phyloP scores from a whole-genome alignment of 1,140 invertebrate genomes.

The Zophobas morio region DNA sequence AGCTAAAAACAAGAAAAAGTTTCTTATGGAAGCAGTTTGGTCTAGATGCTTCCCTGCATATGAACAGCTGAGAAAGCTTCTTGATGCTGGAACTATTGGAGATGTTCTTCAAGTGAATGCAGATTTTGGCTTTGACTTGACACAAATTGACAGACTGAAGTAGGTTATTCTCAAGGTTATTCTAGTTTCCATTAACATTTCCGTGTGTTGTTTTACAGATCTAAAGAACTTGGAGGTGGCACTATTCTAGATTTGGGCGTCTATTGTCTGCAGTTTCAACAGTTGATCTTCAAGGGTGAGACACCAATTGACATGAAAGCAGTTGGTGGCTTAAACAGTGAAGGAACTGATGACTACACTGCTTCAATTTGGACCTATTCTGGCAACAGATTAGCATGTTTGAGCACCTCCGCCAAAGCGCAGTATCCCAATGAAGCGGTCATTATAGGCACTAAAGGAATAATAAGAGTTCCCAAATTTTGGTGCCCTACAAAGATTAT shows the following conservation, averaged over 20 bases:
- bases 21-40: constrained; percentile 92
- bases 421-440: constrained; percentile 76
- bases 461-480: constrained; percentile 73
- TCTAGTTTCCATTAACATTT: not conserved
- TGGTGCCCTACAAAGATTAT: constrained; percentile 69
- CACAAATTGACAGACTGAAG: constrained; percentile 73
- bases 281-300: constrained; percentile 78
- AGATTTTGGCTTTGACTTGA: constrained; percentile 77
- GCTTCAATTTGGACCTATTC: constrained; percentile 76
- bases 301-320: constrained; percentile 75
- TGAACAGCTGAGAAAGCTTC: constrained; percentile 73
- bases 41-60: constrained; percentile 86
- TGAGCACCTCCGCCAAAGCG: constrained; percentile 71
- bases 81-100: constrained; percentile 77
- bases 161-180: constrained; percentile 61
- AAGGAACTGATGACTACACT: constrained; percentile 80
- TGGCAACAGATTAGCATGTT: constrained; percentile 75
- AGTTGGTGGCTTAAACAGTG: constrained; percentile 76
- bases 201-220: constrained; percentile 46
- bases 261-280: constrained; percentile 84
- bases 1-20: constrained; percentile 77
- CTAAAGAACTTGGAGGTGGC: constrained; percentile 80
- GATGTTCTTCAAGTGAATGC: constrained; percentile 79
- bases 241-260: constrained; percentile 87
- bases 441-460: constrained; percentile 79